Evolutionary conservation across 2,888 invertebrate species (phyloP).

Genomic region (Luffia ferchaultella): DNA sequence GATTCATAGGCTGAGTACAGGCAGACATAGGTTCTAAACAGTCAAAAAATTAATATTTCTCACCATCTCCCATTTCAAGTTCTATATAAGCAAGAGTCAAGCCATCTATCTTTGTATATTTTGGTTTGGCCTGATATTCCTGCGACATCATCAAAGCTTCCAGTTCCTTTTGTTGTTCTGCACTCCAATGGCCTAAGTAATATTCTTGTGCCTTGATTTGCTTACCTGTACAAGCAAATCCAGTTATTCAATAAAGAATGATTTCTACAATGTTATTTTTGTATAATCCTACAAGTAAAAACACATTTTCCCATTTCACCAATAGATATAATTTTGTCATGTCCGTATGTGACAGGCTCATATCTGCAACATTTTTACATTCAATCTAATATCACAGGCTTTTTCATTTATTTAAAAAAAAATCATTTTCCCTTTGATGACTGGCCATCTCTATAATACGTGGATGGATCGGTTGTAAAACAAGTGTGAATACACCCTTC

Average conservation of each 20-base stretch:
- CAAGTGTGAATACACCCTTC: too few species aligned
- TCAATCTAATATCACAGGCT: too few species aligned
- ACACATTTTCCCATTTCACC: too few species aligned
- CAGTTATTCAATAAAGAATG: not conserved
- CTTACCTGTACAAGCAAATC: conserved; percentile 69
- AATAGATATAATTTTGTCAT: too few species aligned
- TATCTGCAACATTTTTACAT: too few species aligned
- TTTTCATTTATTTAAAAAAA: too few species aligned
- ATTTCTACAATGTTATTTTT: too few species aligned
- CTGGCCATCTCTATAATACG: too few species aligned
- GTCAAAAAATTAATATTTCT: conserved; percentile 4
- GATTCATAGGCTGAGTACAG: not conserved
- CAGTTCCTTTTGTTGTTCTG: conserved; percentile 68
- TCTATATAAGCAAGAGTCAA: conserved; percentile 87
- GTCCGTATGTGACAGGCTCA: too few species aligned
- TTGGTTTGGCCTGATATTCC: conserved; percentile 63
- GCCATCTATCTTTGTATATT: conserved; percentile 85
- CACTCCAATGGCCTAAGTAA: conserved; percentile 81
- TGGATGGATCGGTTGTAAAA: too few species aligned
- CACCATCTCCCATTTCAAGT: conserved; percentile 85
- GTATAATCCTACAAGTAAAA: too few species aligned
- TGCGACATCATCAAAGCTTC: conserved; percentile 53
- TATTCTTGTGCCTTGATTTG: conserved; percentile 86
- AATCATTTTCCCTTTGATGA: too few species aligned
- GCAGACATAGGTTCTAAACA: not conserved